Base-by-base conservation (phyloP, 2,797 vertebrate species). In the Sarcoramphus papa region DNA sequence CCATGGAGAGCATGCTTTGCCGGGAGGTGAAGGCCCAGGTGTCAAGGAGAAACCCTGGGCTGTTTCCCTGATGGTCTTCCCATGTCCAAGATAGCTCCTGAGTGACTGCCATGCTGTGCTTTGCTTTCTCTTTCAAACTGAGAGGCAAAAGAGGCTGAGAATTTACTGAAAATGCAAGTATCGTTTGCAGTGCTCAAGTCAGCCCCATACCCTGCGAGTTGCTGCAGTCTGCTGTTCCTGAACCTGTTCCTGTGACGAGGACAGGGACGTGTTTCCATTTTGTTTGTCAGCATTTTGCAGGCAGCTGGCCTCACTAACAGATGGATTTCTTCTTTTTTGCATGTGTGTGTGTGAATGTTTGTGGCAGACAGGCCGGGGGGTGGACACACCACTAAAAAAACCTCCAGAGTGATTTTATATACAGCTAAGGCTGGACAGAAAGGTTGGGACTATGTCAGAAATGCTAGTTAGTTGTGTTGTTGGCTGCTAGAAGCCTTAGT, bases 131-230 rank as follows among this genome's bases (percentile, higher is more conserved):
- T n/a, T 63, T 31, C 18, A 14, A 47, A 22, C 10, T 33, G 37
- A 37, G 37, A 37, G 37, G 75, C 6, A 6, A 2, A 37, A 25
- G 14, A 33, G 40, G 14, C 33, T 4, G 54, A 28, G 50, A 40
- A 54, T 73, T 59, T 24, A 17, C 7, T 0, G 0, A 14, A 60
- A 57, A 27, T 2, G 19, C 5, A 0, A 4, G 14, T 79, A 5
- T 37, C 0, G 1, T 14, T 53, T 0, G 0, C 2, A 28, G 69
- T 1, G 1, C 47, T 50, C 0, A 4, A 3, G 8, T 8, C 7
- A 40, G 57, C 16, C 31, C 14, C 1, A 0, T 14, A 6, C 5
- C 35, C 43, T 3, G 6, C 0, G 1, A 27, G 47, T 12, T 57
- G 21, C 41, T 33, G 30, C 20, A 12, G 30, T 12, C 11, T 41